phyloP scores from a whole-genome alignment of 2,113 vertebrate species.

The Mesocricetus auratus region DNA sequence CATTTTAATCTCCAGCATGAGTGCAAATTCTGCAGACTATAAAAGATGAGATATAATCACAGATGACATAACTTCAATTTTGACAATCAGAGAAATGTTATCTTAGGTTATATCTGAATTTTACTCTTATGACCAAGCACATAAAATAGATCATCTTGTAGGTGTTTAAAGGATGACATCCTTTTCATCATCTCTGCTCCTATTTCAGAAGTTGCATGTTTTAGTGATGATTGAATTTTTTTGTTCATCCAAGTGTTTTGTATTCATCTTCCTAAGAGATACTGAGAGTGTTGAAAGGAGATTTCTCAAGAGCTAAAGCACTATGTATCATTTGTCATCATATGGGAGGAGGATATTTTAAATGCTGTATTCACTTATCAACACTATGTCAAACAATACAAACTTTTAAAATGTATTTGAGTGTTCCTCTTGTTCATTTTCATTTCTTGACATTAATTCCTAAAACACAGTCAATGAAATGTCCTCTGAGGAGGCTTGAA shows the following conservation, averaged over 20 bases:
- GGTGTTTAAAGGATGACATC: no score
- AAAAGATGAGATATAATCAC: background rate
- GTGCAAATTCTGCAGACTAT: background rate
- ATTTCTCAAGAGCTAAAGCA: background rate
- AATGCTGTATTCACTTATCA: background rate
- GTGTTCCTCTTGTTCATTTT: background rate
- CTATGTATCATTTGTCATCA: background rate
- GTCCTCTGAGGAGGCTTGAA: background rate
- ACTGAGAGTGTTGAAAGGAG: background rate
- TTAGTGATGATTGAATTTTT: background rate
- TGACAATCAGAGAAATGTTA: background rate
- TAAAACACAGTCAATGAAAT: background rate
- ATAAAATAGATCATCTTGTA: background rate
- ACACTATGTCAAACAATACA: background rate
- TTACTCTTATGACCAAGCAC: background rate
- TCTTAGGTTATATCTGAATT: background rate
- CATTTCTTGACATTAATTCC: background rate
- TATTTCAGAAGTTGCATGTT: background rate
- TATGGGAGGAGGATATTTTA: background rate
- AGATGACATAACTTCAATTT: background rate
- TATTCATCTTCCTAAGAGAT: background rate
- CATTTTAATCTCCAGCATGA: background rate
- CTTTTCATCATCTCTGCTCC: background rate
- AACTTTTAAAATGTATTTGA: background rate
- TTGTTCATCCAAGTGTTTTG: background rate